Evolutionary conservation across 2,113 vertebrate genomes (phyloP).

Genomic region (Sturnus vulgaris): DNA sequence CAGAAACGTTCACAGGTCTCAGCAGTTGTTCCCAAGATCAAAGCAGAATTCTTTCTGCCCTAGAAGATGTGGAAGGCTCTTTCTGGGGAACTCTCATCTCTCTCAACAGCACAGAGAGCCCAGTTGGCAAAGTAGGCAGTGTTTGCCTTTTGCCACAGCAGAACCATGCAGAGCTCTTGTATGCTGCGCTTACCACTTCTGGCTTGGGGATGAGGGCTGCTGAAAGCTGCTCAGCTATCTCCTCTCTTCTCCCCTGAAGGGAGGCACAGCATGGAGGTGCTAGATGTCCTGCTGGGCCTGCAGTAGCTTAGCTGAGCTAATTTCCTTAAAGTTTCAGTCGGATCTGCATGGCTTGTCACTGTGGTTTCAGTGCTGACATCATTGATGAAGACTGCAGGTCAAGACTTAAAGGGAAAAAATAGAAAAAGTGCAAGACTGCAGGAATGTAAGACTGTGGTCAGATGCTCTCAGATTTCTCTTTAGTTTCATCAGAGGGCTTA

Average conservation of each 20-base stretch:
- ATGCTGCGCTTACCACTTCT: background rate
- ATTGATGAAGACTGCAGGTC: background rate
- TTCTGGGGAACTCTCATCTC: background rate
- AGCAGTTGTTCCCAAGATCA: background rate
- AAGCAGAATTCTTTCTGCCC: background rate
- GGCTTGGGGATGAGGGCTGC: background rate
- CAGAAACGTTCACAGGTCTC: background rate
- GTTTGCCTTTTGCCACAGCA: background rate
- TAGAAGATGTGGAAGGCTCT: background rate
- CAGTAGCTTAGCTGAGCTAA: background rate
- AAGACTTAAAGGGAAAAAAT: background rate
- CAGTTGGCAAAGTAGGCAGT: background rate
- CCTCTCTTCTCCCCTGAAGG: background rate
- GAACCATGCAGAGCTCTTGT: background rate
- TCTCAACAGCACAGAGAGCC: background rate
- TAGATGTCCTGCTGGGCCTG: background rate
- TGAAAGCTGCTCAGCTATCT: background rate
- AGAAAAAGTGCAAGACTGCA: background rate
- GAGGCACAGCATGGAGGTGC: background rate
- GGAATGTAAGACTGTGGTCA: background rate
- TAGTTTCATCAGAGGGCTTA: background rate
- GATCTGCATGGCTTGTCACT: background rate
- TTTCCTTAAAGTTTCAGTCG: background rate
- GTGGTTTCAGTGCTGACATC: background rate
- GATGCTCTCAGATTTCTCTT: background rate